These are phyloP conservation scores for Lota lota DNA, from an alignment of 2,113 vertebrate species.

Conservation along the genomic window DNA sequence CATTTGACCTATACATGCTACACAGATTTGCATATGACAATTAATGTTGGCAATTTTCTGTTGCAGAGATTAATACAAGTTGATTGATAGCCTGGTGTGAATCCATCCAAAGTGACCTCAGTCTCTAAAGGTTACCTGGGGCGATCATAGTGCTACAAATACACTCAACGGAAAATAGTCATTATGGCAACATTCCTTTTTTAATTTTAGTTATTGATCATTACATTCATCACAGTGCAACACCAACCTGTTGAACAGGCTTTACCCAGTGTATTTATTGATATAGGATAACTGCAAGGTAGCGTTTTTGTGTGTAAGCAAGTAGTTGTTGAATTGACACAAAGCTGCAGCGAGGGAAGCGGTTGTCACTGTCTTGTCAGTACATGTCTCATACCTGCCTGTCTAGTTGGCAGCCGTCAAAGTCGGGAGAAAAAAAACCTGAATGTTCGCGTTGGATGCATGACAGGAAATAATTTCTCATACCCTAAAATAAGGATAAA, in stretches of 20 bases:
- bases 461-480: constrained; percentile 33
- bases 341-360: constrained; percentile 36
- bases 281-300: not conserved
- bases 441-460: constrained; percentile 41
- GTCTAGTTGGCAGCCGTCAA: constrained; percentile 24
- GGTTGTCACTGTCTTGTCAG: constrained; percentile 57
- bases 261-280: no score
- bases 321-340: constrained; percentile 17
- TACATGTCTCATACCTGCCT: constrained; percentile 50
- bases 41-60: constrained; percentile 15
- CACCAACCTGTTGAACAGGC: no score
- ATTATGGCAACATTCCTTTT: no score
- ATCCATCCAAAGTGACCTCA: not conserved
- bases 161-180: no score
- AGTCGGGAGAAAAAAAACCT: constrained; percentile 33
- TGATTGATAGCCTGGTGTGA: constrained; percentile 11
- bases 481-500: constrained; percentile 30
- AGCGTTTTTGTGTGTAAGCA: constrained; percentile 12
- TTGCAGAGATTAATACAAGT: constrained; percentile 26
- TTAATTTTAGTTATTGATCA: not conserved
- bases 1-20: constrained; percentile 27
- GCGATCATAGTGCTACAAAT: no score
- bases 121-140: not conserved
- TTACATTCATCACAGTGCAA: no score
- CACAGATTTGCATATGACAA: constrained; percentile 23